Base-by-base conservation (phyloP, 1,140 invertebrate genomes). In the Agrypnia vestita region DNA sequence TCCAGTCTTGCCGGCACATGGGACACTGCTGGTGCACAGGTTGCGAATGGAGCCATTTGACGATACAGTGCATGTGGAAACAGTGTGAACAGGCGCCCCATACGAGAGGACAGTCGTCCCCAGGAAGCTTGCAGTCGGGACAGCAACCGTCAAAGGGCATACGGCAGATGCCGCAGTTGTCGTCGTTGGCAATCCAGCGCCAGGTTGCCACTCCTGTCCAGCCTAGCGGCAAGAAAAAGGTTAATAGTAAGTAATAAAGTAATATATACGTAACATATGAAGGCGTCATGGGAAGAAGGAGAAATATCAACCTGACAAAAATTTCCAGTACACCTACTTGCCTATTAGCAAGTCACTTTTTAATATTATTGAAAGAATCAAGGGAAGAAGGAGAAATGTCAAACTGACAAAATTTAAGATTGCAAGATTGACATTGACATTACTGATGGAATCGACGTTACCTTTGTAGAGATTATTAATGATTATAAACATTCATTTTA, bases 1-100 rank as follows among this genome's bases (percentile, higher is more conserved):
- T 98, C 98, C 98, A 99, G 86, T 99, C 97, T 87, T 99, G 98
- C 84, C 98, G 92, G 90, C 98, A 99, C 97, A 99, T 99, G 80
- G 98, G 98, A 87, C 98, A 99, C 86, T 97, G 95, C 86, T 98
- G 97, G 87, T 97, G 96, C 59, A 96, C 93, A 86, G 97, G 96
- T 90, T 99, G 98, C 15, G 97, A 96, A 85, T 99, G 97, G 51
- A 99, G 91, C 98, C 98, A 99, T 92, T 99, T 99, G 88, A 98
- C 97, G 85, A 99, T 99, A 88, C 98, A 99, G 89, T 99, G 98
- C 87, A 99, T 99, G 87, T 99, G 98, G 88, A 99, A 99, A 90
- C 98, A 99, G 90, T 99, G 98, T 0, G 97, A 98, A 89, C 98
- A 99, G 85, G 97, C 94, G 80, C 98, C 98, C 97, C 98, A 99